These are phyloP conservation scores for Bruchidius siliquastri DNA, from an alignment of 2,888 invertebrate genomes.

Conservation along the genomic window DNA sequence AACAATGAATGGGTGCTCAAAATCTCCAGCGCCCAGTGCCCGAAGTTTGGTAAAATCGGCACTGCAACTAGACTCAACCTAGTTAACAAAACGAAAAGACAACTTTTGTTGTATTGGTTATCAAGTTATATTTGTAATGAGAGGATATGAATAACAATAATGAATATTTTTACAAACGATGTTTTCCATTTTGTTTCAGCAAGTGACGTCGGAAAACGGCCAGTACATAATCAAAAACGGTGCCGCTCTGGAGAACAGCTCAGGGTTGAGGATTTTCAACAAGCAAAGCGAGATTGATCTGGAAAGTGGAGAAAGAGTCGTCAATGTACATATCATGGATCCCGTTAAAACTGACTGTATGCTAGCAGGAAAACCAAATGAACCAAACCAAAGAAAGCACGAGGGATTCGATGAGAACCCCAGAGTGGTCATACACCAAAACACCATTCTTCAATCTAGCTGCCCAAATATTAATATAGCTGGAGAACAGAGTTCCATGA, in stretches of 20 bases:
- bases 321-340: conserved; percentile 36
- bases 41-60: no score
- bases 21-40: no score
- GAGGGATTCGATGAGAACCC: conserved; percentile 13
- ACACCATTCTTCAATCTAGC: conserved; percentile 23
- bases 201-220: conserved; percentile 31
- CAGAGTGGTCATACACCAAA: conserved; percentile 28
- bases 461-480: conserved; percentile 14
- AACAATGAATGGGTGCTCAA: no score
- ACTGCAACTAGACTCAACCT: no score
- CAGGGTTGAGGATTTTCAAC: conserved; percentile 31
- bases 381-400: conserved; percentile 13
- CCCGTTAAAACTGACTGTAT: conserved; percentile 30
- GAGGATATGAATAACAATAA: no score
- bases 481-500: conserved; percentile 9
- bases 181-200: conserved; percentile 7
- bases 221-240: conserved; percentile 35
- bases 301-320: conserved; percentile 26
- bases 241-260: conserved; percentile 28
- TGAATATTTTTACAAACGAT: neutral
- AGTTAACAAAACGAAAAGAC: no score
- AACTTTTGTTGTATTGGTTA: no score
- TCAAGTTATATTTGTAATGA: no score
- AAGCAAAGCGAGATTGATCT: conserved; percentile 22
- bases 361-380: conserved; percentile 23